These are phyloP conservation scores for Muscina levida DNA, from an alignment of 2,888 invertebrate species.

Conservation along the genomic window DNA sequence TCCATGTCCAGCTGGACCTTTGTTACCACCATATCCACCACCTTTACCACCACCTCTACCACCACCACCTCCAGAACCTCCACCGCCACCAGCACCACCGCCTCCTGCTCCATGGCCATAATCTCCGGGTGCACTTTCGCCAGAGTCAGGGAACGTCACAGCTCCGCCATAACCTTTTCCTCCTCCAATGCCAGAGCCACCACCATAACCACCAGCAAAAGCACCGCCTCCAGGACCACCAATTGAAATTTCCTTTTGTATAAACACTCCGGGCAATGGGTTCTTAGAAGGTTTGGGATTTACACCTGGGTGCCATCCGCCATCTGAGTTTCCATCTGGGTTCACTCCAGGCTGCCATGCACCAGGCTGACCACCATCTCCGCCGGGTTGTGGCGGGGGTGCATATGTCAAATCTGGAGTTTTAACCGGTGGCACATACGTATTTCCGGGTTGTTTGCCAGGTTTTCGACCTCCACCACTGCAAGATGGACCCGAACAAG, in stretches of 20 bases:
- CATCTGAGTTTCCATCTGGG: conserved; percentile 10
- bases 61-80: conserved; percentile 38
- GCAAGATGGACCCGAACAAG: neutral
- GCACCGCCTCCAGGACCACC: conserved; percentile 47
- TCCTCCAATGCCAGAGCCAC: conserved; percentile 36
- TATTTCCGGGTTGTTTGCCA: neutral
- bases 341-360: conserved; percentile 27
- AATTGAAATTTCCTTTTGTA: conserved; percentile 15
- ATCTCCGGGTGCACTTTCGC: conserved; percentile 37
- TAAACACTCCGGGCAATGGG: neutral
- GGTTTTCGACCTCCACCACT: neutral
- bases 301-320: conserved; percentile 40
- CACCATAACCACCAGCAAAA: conserved; percentile 24
- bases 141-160: conserved; percentile 8
- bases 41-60: conserved; percentile 32
- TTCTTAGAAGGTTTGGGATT: conserved; percentile 26
- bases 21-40: conserved; percentile 8
- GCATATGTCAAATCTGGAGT: neutral
- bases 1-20: conserved; percentile 40
- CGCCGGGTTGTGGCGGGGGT: neutral
- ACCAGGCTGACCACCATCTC: too few relatives aligned
- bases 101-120: conserved; percentile 44
- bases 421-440: neutral
- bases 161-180: conserved; percentile 33
- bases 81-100: conserved; percentile 32